Evolutionary conservation across 2,888 invertebrate genomes (phyloP), one percentile per base, ranked within the genome.

Genomic region (Myopa tessellatipennis): DNA sequence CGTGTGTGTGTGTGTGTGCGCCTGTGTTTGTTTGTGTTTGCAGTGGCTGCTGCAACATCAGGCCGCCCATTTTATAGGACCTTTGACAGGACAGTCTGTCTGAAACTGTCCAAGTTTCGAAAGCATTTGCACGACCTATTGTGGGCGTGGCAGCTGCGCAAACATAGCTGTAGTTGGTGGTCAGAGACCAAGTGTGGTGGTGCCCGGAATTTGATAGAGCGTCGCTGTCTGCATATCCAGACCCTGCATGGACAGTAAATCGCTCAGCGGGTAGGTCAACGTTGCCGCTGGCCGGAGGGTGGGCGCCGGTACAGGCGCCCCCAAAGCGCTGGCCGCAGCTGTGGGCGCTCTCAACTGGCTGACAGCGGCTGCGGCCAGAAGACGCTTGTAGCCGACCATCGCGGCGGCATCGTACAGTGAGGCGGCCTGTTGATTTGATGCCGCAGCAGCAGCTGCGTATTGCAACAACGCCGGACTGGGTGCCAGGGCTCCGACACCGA

Each of bases 181-280:
- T 90, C 94, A 93, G 88, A 94, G 93, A 76, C 94, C 92, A 79
- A 94, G 91, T n/a, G 92, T 91, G 40, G 92, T 91, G 82, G 93
- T 92, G 73, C 94, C 91, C 77, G 94, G 91, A 79, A 93, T 92
- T 85, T 95, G 93, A 87, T 95, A 95, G 73, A 95, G 92, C 16
- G 94, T 92, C 58, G 90, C 92, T 45, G 88, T 84, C 55, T 89
- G 89, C 85, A 93, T 89, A 85, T 93, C 93, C 79, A 94, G 90
- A 69, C 93, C 92, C 83, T 92, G 93, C 76, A 94, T 91, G 65
- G 94, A 94, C 77, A 96, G 91, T 81, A 94, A 89, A 86, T 94
- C 94, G 86, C 92, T 92, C 90, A 94, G 91, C 79, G 92, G 93
- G 87, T 94, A 94, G 69, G 92, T 91, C 78, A 93, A 90, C 38